A percentile compares a stretch with the other conserved stretches of the same genome.
Evolutionary conservation across 2,797 vertebrate genomes (phyloP).

Genomic region (Sebastes taczanowskii): DNA sequence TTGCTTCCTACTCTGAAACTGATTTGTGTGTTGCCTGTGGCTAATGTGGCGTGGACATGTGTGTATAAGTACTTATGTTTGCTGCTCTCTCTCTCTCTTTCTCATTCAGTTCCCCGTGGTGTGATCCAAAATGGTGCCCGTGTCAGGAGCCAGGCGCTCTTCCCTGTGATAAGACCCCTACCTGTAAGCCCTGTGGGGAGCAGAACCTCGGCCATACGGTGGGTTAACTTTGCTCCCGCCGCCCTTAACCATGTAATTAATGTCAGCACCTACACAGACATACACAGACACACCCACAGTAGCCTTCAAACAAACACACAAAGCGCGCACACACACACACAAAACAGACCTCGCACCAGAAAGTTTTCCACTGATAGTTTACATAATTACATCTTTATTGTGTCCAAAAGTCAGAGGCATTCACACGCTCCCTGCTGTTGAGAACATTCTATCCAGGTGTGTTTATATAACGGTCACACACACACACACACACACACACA

Average conservation of each 20-base stretch:
- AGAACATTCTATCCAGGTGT: conserved; percentile 66
- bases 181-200: conserved; percentile 92
- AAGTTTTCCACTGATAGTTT: conserved; percentile 59
- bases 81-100: conserved; percentile 4
- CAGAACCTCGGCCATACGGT: conserved; percentile 92
- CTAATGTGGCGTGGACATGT: neutral
- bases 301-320: conserved; percentile 6
- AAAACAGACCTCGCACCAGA: neutral
- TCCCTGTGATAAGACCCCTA: conserved; percentile 93
- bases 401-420: conserved; percentile 43
- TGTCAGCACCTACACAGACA: conserved; percentile 2
- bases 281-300: conserved; percentile 7
- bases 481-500: conserved; percentile 23
- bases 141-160: conserved; percentile 91
- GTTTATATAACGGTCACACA: conserved; percentile 57
- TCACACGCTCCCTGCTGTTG: conserved; percentile 23
- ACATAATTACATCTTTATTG: conserved; percentile 58
- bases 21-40: conserved; percentile 41
- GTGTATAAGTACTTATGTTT: conserved; percentile 8
- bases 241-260: conserved; percentile 34
- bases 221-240: conserved; percentile 53
- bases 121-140: conserved; percentile 96
- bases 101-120: conserved; percentile 88
- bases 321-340: neutral
- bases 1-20: conserved; percentile 78